Conservation (phyloP, 2,888 invertebrate species). For the Actias luna region DNA sequence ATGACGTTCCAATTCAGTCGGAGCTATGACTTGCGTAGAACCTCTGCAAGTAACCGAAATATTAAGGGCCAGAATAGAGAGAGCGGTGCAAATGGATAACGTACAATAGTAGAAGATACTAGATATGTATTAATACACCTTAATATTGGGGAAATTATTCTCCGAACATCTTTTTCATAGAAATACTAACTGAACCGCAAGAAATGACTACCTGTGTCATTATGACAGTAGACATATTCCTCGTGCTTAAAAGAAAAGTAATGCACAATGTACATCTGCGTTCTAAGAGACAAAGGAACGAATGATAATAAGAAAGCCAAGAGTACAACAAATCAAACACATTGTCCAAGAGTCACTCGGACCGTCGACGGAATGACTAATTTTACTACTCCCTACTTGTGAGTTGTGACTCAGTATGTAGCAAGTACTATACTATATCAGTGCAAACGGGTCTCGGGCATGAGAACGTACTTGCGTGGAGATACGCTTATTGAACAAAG, state of each 20-base stretch:
- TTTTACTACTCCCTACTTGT: constrained; percentile 48
- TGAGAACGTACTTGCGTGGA: constrained; percentile 73
- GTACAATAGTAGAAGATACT: background rate
- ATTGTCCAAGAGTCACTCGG: constrained; percentile 9
- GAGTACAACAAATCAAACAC: constrained; percentile 11
- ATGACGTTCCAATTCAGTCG: background rate
- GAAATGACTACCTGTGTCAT: too few relatives aligned
- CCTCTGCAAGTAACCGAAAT: background rate
- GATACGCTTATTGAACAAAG: constrained; percentile 74
- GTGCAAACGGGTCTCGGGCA: constrained; percentile 30
- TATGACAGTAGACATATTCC: too few relatives aligned
- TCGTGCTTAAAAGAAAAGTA: background rate
- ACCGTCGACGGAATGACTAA: constrained; percentile 44
- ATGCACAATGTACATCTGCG: background rate
- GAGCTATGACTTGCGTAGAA: background rate
- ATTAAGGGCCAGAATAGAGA: background rate
- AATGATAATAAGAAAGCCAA: background rate
- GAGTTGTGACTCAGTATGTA: constrained; percentile 48
- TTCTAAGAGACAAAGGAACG: background rate
- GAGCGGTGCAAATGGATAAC: background rate
- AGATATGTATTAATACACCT: background rate
- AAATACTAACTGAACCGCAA: too few relatives aligned
- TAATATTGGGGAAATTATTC: background rate
- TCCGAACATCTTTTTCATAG: background rate
- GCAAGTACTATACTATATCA: constrained; percentile 5